Evolutionary conservation across 1,140 invertebrate species (phyloP).

Genomic region (Sycobia sp.): DNA sequence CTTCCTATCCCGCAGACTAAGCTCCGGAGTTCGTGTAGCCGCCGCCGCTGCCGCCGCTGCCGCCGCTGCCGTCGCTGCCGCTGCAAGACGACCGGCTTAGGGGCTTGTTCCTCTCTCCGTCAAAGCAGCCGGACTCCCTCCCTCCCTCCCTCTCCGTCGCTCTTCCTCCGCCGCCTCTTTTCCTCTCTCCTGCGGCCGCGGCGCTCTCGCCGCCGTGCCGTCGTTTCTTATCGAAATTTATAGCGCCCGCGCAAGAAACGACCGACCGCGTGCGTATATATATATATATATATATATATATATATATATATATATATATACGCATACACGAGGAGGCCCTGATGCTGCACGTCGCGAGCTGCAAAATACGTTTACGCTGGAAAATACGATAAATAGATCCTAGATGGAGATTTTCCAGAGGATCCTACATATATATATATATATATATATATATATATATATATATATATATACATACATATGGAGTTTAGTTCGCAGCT

Average conservation of each 20-base stretch:
- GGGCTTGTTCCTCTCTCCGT: too few species aligned
- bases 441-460: too few species aligned
- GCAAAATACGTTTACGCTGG: too few species aligned
- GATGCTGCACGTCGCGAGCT: too few species aligned
- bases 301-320: too few species aligned
- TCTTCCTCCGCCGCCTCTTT: neutral
- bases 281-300: neutral
- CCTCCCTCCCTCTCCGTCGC: neutral
- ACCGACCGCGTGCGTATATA: neutral
- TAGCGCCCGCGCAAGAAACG: neutral
- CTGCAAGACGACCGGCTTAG: too few species aligned
- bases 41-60: conserved; percentile 24
- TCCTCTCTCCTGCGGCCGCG: neutral
- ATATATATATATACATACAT: too few species aligned
- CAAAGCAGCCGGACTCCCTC: conserved; percentile 1
- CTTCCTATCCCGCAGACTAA: conserved; percentile 58
- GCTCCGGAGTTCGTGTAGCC: conserved; percentile 46
- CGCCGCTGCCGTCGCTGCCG: conserved; percentile 17
- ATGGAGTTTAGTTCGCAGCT: too few species aligned
- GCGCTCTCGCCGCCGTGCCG: neutral
- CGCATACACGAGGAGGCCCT: too few species aligned
- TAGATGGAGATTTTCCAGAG: too few species aligned
- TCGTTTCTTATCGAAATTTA: conserved; percentile 18
- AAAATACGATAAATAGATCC: too few species aligned
- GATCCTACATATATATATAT: too few species aligned